Conservation (phyloP, 1,140 invertebrate genomes). For the Drosophila malerkotliana region DNA sequence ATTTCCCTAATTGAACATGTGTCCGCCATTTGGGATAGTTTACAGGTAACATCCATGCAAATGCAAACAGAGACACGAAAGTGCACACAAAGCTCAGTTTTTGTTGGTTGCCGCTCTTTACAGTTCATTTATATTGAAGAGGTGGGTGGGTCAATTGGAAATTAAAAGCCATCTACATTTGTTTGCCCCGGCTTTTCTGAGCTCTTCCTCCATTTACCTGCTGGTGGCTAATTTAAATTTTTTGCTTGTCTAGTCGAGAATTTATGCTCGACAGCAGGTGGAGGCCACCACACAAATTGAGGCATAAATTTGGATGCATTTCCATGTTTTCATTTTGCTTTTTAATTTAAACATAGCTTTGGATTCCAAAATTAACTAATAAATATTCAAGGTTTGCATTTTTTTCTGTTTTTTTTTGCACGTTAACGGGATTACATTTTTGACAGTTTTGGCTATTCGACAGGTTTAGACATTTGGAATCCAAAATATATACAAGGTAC, state of each 20-base stretch:
- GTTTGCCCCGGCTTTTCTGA: constrained; percentile 15
- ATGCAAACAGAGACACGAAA: constrained; percentile 11
- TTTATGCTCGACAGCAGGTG: constrained; percentile 51
- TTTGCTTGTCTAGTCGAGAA: constrained; percentile 43
- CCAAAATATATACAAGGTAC: neutral
- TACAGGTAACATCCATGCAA: constrained; percentile 1
- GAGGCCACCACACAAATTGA: constrained; percentile 60
- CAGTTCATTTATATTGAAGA: constrained; percentile 69
- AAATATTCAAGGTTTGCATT: constrained; percentile 23
- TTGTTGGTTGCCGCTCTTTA: constrained; percentile 28
- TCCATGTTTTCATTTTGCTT: constrained; percentile 9
- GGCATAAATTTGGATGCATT: constrained; percentile 57
- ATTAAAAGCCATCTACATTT: constrained; percentile 62
- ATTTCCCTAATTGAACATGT: constrained; percentile 72
- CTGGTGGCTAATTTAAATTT: constrained; percentile 52
- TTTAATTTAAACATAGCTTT: constrained; percentile 65
- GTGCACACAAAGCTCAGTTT: constrained; percentile 14
- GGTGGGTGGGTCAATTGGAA: constrained; percentile 55
- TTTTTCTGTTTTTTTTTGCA: neutral
- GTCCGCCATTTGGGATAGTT: constrained; percentile 36
- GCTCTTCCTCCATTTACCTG: constrained; percentile 1
- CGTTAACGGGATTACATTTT: neutral
- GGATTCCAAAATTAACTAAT: constrained; percentile 29
- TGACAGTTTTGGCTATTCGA: neutral
- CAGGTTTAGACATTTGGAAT: neutral